These are phyloP conservation scores for Ciconia boyciana DNA, from an alignment of 2,113 vertebrate genomes.

Conservation along the genomic window DNA sequence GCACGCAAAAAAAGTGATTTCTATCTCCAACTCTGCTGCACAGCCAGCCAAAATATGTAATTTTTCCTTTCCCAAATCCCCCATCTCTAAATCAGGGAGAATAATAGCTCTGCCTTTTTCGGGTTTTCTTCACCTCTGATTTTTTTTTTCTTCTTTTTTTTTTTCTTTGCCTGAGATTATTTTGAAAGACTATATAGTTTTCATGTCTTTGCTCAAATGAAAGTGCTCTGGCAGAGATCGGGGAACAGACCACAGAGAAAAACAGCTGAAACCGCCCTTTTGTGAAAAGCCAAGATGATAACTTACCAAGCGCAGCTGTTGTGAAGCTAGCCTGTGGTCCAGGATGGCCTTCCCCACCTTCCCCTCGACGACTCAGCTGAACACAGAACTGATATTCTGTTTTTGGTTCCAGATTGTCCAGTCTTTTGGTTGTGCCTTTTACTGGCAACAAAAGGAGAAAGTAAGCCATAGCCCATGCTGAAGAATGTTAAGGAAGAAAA, in stretches of 20 bases:
- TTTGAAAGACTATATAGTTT: background rate
- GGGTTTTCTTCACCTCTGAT: background rate
- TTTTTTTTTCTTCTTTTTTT: background rate
- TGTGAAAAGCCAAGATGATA: background rate
- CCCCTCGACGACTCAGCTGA: conserved; percentile 78
- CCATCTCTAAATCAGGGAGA: background rate
- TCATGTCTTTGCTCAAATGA: background rate
- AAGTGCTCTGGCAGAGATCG: background rate
- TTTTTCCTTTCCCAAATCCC: background rate
- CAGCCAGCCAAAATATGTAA: background rate
- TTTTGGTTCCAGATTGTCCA: conserved; percentile 80
- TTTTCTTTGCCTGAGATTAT: background rate
- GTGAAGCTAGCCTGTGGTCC: conserved; percentile 79
- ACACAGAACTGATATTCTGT: conserved; percentile 82
- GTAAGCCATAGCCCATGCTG: background rate
- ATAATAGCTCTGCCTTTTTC: background rate
- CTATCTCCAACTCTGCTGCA: background rate
- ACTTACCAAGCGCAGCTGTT: conserved; percentile 80
- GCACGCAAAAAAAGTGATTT: background rate
- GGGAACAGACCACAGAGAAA: background rate
- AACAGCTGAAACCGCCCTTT: background rate
- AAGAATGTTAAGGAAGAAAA: background rate
- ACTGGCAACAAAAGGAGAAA: conserved; percentile 66
- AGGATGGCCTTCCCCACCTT: conserved; percentile 80
- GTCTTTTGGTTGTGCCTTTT: conserved; percentile 70